Base-by-base conservation (phyloP, 23 tunicate species). In the Clavelina lepadiformis region DNA sequence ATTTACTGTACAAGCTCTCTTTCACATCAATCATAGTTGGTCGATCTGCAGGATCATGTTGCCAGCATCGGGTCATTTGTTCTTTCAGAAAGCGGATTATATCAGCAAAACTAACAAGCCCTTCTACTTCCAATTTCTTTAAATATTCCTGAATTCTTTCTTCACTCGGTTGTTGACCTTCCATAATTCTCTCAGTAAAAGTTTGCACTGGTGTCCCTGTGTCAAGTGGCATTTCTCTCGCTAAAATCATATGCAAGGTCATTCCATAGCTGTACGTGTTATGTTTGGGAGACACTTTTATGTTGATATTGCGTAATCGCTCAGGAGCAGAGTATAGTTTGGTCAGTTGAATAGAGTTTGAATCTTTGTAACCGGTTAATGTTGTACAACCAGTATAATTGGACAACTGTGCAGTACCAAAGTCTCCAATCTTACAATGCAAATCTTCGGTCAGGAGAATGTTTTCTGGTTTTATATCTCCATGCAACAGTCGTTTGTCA, bases 241-340 rank as follows among this genome's bases (percentile, higher is more conserved):
- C 8, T 8, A 70, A 2, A 2, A 70, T 37, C 1, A 70, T 26
- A 33, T 33, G 56, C 31, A 70, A 28, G 7, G 54, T 70, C 76
- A 70, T 55, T 2, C 76, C 64, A 30, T 34, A 70, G 46, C 64
- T 55, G 51, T 54, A 70, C 50, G 30, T 37, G 33, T 70, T 64
- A 26, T 8, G 2, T 8, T 31, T 2, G 22, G 76, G 76, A 19
- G 31, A 35, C 7, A 36, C 5, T n/a, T 55, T 56, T 18, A 55
- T 21, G 19, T 53, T 23, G 34, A 51, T 33, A 28, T 35, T 32
- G 3, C 5, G 2, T 5, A 70, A 35, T 34, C 55, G 51, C 28
- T 70, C 76, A 3, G 49, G 65, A 7, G 76, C 50, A 32, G 76
- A 51, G 37, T 70, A 70, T 19, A 54, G 33, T 32, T 70, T 21